A percentile compares a stretch with the other conserved stretches of the same genome.
Conservation (phyloP, 92 coral and sea anemone genomes). For the Siderastrea siderea region DNA sequence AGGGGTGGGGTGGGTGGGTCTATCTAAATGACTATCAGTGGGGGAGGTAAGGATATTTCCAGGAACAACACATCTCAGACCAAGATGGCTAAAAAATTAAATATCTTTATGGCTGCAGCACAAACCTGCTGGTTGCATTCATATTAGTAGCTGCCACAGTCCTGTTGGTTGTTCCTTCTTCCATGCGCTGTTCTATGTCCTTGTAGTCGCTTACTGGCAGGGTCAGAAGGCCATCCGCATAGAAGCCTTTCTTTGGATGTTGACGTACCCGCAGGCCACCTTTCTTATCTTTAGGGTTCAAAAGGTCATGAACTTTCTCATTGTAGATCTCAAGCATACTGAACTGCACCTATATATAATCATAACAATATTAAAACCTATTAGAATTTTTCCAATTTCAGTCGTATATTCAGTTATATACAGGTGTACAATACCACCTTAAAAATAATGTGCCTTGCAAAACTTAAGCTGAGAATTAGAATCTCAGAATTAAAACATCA, state of each 20-base stretch:
- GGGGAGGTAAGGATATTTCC: too few species aligned
- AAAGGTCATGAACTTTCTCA: slow-evolving; percentile 95
- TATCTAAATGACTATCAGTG: too few species aligned
- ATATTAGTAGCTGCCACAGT: slow-evolving; percentile 97
- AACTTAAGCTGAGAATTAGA: not conserved
- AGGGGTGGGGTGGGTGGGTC: too few species aligned
- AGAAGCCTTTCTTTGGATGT: slow-evolving; percentile 97
- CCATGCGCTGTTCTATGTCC: slow-evolving; percentile 92
- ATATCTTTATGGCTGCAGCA: not conserved
- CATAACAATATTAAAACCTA: not conserved
- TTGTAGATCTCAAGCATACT: slow-evolving; percentile 98
- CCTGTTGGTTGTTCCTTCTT: slow-evolving; percentile 93
- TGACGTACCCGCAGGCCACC: slow-evolving; percentile 94
- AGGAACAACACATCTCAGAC: not conserved
- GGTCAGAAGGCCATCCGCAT: slow-evolving; percentile 86
- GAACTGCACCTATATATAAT: slow-evolving; percentile 73
- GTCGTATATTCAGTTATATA: too few species aligned
- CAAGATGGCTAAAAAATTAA: not conserved
- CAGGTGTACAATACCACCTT: too few species aligned
- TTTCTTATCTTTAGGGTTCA: slow-evolving; percentile 85
- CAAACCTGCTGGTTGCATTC: slow-evolving; percentile 99
- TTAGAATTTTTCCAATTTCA: too few species aligned
- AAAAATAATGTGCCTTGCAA: too few species aligned
- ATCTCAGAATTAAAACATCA: not conserved
- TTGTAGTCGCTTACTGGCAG: slow-evolving; percentile 83